A percentile compares a stretch with the other conserved stretches of the same genome.
Evolutionary conservation across 1,140 invertebrate genomes (phyloP).

Genomic region (Sitophilus oryzae): DNA sequence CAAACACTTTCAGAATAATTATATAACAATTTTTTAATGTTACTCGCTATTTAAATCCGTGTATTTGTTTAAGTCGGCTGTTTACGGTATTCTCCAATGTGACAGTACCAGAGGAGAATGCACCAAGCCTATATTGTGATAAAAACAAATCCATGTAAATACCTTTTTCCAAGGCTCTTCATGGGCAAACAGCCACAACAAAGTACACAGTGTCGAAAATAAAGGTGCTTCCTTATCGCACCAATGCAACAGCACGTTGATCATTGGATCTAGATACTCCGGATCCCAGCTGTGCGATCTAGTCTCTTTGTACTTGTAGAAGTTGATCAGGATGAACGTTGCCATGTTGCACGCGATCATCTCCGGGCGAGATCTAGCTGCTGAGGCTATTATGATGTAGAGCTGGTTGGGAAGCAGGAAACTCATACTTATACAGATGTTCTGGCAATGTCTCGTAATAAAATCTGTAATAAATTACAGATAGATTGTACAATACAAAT

Average conservation of each 20-base stretch:
- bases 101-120: background rate
- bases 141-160: background rate
- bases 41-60: no score
- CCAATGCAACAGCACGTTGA: constrained; percentile 54
- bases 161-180: constrained; percentile 29
- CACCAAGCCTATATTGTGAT: background rate
- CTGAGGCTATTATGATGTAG: constrained; percentile 46
- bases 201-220: constrained; percentile 55
- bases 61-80: no score
- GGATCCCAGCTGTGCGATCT: constrained; percentile 26
- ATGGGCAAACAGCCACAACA: constrained; percentile 56
- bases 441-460: constrained; percentile 48
- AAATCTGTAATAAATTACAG: constrained; percentile 44
- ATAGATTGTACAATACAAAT: background rate
- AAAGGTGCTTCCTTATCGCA: constrained; percentile 56
- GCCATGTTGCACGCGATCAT: constrained; percentile 47
- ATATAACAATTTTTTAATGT: no score
- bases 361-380: constrained; percentile 51
- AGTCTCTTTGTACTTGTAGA: constrained; percentile 44
- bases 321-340: constrained; percentile 49
- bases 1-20: no score
- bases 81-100: no score
- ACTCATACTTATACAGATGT: constrained; percentile 42
- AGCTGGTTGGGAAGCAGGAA: constrained; percentile 43
- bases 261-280: constrained; percentile 41